phyloP scores from a whole-genome alignment of 1,140 invertebrate genomes.

The Micrasema minimum region DNA sequence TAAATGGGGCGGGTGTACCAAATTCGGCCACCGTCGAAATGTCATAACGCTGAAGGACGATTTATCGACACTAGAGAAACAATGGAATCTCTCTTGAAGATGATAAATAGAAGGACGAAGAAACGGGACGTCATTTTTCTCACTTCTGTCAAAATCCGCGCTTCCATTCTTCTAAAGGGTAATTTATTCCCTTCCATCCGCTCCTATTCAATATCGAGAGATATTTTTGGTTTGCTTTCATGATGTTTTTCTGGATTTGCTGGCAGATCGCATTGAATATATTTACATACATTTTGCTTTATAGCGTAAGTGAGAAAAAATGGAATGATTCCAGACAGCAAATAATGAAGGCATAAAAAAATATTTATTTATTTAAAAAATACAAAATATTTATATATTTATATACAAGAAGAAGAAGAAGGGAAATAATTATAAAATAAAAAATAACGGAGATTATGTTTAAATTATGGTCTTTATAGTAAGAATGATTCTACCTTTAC shows the following conservation, averaged over 20 bases:
- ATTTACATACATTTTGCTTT: conserved; percentile 30
- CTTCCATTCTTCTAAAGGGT: conserved; percentile 32
- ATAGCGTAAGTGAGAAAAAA: conserved; percentile 20
- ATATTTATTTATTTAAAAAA: no score
- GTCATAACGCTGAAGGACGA: background rate
- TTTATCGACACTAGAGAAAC: conserved; percentile 22
- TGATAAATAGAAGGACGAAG: conserved; percentile 15
- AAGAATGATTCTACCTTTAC: no score
- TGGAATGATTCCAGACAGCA: conserved; percentile 11
- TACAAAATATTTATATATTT: no score
- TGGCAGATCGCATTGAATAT: conserved; percentile 31
- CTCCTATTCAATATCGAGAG: conserved; percentile 21
- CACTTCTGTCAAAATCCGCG: conserved; percentile 19
- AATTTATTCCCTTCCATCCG: conserved; percentile 31
- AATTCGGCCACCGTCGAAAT: no score
- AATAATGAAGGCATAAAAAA: background rate
- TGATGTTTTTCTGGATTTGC: conserved; percentile 28
- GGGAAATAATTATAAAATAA: no score
- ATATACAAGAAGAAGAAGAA: no score
- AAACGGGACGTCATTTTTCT: conserved; percentile 27
- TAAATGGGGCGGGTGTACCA: no score
- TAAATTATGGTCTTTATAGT: no score
- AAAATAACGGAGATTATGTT: no score
- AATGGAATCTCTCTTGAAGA: conserved; percentile 22
- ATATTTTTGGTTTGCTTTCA: conserved; percentile 27